Conservation (phyloP, 1,140 invertebrate species). For the Acromyrmex charruanus region DNA sequence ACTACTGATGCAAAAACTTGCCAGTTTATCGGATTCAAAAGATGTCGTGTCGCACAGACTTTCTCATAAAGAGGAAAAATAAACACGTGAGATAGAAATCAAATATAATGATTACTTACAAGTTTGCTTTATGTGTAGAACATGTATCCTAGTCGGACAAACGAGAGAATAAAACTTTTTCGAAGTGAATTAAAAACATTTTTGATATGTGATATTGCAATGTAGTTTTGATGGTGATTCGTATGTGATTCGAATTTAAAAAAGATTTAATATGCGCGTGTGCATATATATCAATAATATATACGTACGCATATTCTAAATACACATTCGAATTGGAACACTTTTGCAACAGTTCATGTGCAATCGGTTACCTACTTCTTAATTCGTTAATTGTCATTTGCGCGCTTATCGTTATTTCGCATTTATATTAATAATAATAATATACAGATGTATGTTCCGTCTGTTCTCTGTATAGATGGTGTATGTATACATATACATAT, state of each 20-base stretch:
- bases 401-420: conserved; percentile 27
- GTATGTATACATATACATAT: conserved; percentile 36
- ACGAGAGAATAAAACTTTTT: conserved; percentile 1
- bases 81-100: not conserved
- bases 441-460: conserved; percentile 21
- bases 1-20: conserved; percentile 20
- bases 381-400: conserved; percentile 31
- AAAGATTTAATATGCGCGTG: conserved; percentile 2
- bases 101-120: conserved; percentile 7
- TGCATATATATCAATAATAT: too few species aligned
- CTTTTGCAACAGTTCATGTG: conserved; percentile 2
- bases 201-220: conserved; percentile 53
- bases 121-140: not conserved
- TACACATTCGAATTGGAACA: not conserved
- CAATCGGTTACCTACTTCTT: conserved; percentile 16
- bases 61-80: not conserved
- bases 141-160: conserved; percentile 3
- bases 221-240: conserved; percentile 2
- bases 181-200: conserved; percentile 27
- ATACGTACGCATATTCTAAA: not conserved
- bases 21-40: conserved; percentile 24
- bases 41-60: not conserved
- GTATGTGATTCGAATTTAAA: not conserved
- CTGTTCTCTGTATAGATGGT: conserved; percentile 10
- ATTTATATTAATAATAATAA: conserved; percentile 35